phyloP scores from a whole-genome alignment of 2,113 vertebrate species.

The Pomatostomus ruficeps region DNA sequence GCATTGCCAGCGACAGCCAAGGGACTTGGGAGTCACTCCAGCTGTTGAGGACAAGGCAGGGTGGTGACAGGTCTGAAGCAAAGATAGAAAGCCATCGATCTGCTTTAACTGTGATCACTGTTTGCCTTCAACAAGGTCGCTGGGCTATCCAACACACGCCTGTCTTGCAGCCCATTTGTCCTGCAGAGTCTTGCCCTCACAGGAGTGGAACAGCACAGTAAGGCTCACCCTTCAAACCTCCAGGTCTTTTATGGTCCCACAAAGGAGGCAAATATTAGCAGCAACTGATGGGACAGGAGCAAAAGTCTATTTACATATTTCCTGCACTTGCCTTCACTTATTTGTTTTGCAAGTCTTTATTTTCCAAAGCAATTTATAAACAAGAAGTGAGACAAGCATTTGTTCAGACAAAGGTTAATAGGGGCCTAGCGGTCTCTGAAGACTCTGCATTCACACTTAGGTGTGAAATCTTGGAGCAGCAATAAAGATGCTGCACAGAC shows the following conservation, averaged over 20 bases:
- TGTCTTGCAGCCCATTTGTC: not conserved
- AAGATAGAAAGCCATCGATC: conserved; percentile 25
- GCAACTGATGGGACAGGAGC: not conserved
- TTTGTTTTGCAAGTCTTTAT: conserved; percentile 5
- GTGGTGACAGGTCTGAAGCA: not conserved
- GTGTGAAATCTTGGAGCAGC: not conserved
- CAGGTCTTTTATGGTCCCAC: not conserved
- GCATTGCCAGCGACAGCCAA: not conserved
- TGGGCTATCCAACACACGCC: not conserved
- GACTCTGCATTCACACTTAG: not conserved
- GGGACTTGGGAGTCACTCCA: not conserved
- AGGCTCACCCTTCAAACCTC: not conserved
- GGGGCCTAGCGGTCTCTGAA: not conserved
- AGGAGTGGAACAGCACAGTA: not conserved
- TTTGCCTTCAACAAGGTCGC: not conserved
- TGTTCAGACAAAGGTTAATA: conserved; percentile 54
- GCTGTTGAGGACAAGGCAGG: not conserved
- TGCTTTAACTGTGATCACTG: not conserved
- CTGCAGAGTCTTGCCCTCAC: not conserved
- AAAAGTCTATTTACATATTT: not conserved
- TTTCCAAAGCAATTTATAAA: conserved; percentile 16
- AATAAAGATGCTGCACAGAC: conserved; percentile 21
- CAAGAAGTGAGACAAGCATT: not conserved
- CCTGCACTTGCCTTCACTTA: not conserved
- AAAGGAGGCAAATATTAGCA: not conserved